Evolutionary conservation across 1,140 invertebrate genomes (phyloP), one percentile per base, ranked within the genome.

Genomic region (Sminthurides bifidus): DNA sequence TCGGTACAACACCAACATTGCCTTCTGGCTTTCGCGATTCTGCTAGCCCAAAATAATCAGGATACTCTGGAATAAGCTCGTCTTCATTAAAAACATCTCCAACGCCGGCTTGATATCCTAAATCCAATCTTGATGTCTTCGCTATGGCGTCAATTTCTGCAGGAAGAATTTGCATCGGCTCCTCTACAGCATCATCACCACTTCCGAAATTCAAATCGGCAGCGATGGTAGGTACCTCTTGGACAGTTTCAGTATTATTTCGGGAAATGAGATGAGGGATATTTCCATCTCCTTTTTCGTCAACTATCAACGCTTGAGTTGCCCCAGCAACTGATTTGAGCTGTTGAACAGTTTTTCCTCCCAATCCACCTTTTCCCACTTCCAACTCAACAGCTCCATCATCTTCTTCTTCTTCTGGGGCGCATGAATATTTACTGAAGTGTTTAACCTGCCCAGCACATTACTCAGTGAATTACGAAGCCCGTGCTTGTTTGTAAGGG

Each of bases 401-500:
- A 46, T 77, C 78, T 27, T 84, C 83, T 35, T 91, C 89, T 58
- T 92, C 87, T 67, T 93, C 89, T 0, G 84, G 87, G 66, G 94
- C 92, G 53, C 83, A 83, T 6, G 95, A 72, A 2, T 98, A 97
- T 69, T 96, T 96, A 0, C 92, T 95, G 71, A 97, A 98, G 73
- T 97, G 93, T 57, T 92, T 84, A 26, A 94, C 91, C 81, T 84
- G 67, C 19, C 68, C 70, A 49, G 57, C 66, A 58, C 10, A 35
- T n/a, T n/a, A n/a, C n/a, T n/a, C n/a, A n/a, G n/a, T n/a, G n/a
- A n/a, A n/a, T n/a, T n/a, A n/a, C n/a, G n/a, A n/a, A n/a, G n/a
- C n/a, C n/a, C n/a, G 33, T 35, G 33, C 10, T 35, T 10, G n/a
- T 12, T 35, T 35, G 33, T 12, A n/a, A 27, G 35, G 3, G n/a